Conservation (phyloP, 64 coral and sea anemone genomes). For the Montipora efflorescens region DNA sequence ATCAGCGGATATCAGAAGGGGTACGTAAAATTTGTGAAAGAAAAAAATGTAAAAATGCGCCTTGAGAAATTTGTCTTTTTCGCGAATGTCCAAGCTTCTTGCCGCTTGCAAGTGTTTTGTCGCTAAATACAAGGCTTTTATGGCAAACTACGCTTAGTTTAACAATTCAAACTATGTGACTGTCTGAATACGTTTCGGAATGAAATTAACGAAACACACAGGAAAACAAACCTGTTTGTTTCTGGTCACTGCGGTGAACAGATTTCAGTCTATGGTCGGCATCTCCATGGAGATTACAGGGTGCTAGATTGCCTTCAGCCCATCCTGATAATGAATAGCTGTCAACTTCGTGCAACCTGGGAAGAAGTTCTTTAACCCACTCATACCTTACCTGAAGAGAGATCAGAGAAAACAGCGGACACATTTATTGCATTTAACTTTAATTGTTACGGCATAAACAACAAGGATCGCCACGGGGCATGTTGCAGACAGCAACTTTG, state of each 20-base stretch:
- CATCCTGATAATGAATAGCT: slow-evolving; percentile 72
- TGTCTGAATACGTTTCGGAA: too few relatives aligned
- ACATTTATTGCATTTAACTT: too few relatives aligned
- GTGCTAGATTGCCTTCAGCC: slow-evolving; percentile 16
- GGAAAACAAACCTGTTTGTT: slow-evolving; percentile 11
- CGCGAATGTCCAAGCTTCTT: too few relatives aligned
- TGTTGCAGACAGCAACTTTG: too few relatives aligned
- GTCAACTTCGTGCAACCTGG: slow-evolving; percentile 90
- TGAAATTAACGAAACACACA: background rate
- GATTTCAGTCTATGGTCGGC: background rate
- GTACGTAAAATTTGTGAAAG: too few relatives aligned
- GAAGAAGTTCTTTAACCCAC: slow-evolving; percentile 88
- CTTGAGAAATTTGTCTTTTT: too few relatives aligned
- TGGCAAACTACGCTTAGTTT: too few relatives aligned
- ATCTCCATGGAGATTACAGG: background rate
- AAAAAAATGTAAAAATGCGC: too few relatives aligned
- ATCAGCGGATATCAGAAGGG: too few relatives aligned
- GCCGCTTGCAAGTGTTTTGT: too few relatives aligned
- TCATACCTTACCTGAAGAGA: slow-evolving; percentile 77
- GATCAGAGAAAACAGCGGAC: background rate
- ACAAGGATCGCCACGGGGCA: background rate
- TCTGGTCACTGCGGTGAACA: background rate
- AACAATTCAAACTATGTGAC: too few relatives aligned
- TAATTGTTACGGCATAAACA: background rate
- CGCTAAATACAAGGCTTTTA: too few relatives aligned